Evolutionary conservation across 2,113 vertebrate species (phyloP).

Genomic region (Corythornis cristatus): DNA sequence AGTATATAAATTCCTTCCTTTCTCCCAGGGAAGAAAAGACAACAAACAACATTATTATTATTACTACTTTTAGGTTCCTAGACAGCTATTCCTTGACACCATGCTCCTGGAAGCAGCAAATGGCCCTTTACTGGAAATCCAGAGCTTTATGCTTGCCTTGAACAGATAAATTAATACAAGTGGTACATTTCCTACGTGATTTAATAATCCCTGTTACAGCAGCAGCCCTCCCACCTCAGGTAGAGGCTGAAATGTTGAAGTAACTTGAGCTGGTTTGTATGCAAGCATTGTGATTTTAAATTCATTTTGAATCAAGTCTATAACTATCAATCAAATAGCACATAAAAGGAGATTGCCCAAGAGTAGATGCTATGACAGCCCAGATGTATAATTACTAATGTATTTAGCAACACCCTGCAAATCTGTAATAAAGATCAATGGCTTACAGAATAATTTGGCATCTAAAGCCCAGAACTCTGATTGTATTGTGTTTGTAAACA

Average conservation of each 20-base stretch:
- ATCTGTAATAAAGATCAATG: conserved; percentile 71
- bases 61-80: neutral
- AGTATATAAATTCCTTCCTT: neutral
- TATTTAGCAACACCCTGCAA: conserved; percentile 51
- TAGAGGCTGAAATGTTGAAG: neutral
- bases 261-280: conserved; percentile 8
- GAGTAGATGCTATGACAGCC: conserved; percentile 39
- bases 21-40: neutral
- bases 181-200: neutral
- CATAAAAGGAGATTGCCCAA: conserved; percentile 54
- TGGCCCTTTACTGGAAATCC: neutral
- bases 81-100: neutral
- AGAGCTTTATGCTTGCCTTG: neutral
- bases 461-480: conserved; percentile 34
- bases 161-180: neutral
- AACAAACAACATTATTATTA: neutral
- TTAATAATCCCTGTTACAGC: neutral
- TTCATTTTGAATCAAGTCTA: neutral
- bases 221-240: neutral
- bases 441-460: conserved; percentile 60
- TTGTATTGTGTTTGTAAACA: conserved; percentile 63
- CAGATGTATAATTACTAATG: conserved; percentile 56
- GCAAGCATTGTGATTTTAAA: neutral
- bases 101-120: neutral
- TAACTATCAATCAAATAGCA: conserved; percentile 28